Evolutionary conservation across 2,113 vertebrate genomes (phyloP).

Genomic region (Neodontobutis hainanensis): DNA sequence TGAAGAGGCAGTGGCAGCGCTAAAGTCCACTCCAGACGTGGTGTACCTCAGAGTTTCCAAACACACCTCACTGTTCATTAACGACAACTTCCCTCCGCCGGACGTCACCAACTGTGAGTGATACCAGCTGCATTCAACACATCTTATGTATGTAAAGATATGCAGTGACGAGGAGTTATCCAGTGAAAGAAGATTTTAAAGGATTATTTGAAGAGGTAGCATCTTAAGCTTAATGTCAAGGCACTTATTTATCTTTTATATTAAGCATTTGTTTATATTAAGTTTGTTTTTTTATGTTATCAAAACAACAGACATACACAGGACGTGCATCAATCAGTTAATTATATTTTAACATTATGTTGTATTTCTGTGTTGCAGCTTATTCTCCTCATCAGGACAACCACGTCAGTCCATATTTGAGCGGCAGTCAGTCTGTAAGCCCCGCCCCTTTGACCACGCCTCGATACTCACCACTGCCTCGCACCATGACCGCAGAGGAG

Average conservation of each 20-base stretch:
- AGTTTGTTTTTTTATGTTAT: no score
- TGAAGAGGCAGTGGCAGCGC: slow-evolving; percentile 95
- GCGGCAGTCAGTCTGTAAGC: slow-evolving; percentile 82
- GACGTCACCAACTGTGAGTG: slow-evolving; percentile 95
- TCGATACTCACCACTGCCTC: slow-evolving; percentile 89
- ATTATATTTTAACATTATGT: neutral
- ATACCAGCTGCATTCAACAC: neutral
- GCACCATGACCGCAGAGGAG: slow-evolving; percentile 88
- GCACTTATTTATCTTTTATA: no score
- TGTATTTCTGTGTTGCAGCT: slow-evolving; percentile 74
- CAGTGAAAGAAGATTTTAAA: no score
- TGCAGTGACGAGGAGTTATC: no score
- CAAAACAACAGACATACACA: no score
- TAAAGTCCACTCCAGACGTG: slow-evolving; percentile 96
- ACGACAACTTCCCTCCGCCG: slow-evolving; percentile 90
- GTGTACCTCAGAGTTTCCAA: slow-evolving; percentile 96
- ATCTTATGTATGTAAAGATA: no score
- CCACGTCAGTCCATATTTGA: slow-evolving; percentile 88
- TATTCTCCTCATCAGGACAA: slow-evolving; percentile 91
- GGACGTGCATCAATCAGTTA: neutral
- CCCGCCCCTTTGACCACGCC: slow-evolving; percentile 84
- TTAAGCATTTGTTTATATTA: no score
- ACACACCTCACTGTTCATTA: slow-evolving; percentile 92
- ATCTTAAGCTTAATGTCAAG: no score
- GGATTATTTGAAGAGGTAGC: no score